Evolutionary conservation across 2,888 invertebrate genomes (phyloP), one percentile per base, ranked within the genome.

Genomic region (Cantharis nigra): DNA sequence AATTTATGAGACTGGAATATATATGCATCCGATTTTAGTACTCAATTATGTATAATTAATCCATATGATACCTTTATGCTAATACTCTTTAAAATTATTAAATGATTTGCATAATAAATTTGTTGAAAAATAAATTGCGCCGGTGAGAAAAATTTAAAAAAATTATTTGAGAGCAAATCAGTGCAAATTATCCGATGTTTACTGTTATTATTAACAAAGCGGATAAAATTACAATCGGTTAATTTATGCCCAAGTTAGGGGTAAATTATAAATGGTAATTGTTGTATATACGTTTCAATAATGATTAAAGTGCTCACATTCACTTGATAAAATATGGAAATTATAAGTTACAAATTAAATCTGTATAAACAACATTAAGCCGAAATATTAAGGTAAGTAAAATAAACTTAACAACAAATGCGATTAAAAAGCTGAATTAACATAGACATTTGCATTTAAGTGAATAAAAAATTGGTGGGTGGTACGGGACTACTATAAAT

Each of bases 201-300:
- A n/a, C 49, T 7, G 13, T 73, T 64, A 70, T 63, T 74, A 74
- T 74, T 74, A 69, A 49, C 74, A 64, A 64, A 70, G 33, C 63
- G 30, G 70, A 74, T 74, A 74, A 74, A 74, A 74, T 73, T 69
- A 20, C 70, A 70, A 69, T 14, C 30, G 14, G 33, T n/a, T 20
- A 70, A 75, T 33, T 65, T 70, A 70, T 74, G n/a, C 49, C 49
- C 49, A 49, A 49, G 49, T 64, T 70, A 13, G 67, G 28, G 63
- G 62, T 72, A 69, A 71, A 76, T 76, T 76, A 76, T 69, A 72
- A 76, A 76, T 76, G 30, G 69, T 75, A 76, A 76, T 69, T 16
- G 65, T 75, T 65, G 16, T 20, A 28, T 20, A 63, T 62, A 49
- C 23, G 75, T 64, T 70, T 74, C 69, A 28, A 75, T 71, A 65